These are phyloP conservation scores for Macaca nemestrina DNA, from an alignment of 2,113 vertebrate genomes.

Conservation along the genomic window DNA sequence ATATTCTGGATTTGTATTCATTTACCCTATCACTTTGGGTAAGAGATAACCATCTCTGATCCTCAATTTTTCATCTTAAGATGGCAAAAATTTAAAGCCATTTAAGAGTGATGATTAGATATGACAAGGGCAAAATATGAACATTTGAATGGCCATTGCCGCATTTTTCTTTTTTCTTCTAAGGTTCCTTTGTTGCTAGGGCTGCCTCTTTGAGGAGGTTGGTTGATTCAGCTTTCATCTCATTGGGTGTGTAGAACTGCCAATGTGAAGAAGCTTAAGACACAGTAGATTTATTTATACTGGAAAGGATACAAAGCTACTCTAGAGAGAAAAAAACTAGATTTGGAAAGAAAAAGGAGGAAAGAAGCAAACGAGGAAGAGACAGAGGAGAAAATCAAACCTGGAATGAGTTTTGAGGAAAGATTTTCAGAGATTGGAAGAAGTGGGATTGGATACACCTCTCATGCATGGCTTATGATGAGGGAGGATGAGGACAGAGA, in stretches of 20 bases:
- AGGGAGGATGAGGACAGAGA: not conserved
- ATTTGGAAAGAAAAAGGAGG: not conserved
- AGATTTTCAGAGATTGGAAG: not conserved
- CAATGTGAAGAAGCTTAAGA: not conserved
- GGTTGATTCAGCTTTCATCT: not conserved
- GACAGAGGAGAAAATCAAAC: not conserved
- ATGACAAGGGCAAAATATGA: not conserved
- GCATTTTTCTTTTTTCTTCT: not conserved
- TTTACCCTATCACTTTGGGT: not conserved
- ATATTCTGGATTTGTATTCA: constrained; percentile 5
- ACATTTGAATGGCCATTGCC: not conserved
- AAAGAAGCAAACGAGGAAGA: not conserved
- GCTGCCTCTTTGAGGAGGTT: not conserved
- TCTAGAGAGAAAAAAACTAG: not conserved
- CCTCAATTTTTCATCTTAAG: constrained; percentile 17
- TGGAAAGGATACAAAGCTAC: not conserved
- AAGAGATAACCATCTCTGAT: not conserved
- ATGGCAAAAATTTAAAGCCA: not conserved
- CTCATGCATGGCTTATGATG: not conserved
- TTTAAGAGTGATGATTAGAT: not conserved
- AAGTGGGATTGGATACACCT: not conserved
- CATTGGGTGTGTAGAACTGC: not conserved
- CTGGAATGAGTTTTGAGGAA: not conserved
- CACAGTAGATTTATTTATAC: not conserved
- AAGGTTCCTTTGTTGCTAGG: not conserved